phyloP scores from a whole-genome alignment of 2,113 vertebrate genomes.

The Chlorodrepanis virens region DNA sequence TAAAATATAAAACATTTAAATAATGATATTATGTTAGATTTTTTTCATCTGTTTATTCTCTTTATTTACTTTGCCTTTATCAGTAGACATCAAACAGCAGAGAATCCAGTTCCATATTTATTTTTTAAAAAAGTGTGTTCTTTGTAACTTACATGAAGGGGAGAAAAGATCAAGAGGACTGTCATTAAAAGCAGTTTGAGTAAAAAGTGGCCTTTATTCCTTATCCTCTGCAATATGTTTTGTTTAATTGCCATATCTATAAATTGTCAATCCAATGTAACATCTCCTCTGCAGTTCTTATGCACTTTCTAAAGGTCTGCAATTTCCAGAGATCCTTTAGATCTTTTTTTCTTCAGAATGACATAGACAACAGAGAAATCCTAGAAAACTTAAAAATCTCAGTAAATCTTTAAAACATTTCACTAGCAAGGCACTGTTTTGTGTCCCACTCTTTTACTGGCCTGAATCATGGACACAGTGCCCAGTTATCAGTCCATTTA shows the following conservation, averaged over 20 bases:
- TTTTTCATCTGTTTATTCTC: neutral
- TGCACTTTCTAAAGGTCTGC: neutral
- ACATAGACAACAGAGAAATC: neutral
- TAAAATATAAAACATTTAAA: neutral
- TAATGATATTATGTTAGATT: rapidly evolving
- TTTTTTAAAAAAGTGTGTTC: neutral
- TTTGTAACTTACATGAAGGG: neutral
- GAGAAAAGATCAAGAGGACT: neutral
- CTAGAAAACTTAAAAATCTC: neutral
- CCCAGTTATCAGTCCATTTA: neutral
- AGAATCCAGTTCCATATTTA: neutral
- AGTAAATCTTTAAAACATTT: neutral
- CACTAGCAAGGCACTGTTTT: neutral
- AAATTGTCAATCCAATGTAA: neutral
- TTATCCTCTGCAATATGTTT: neutral
- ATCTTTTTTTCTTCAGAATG: neutral
- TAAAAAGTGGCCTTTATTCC: neutral
- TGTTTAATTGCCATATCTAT: neutral
- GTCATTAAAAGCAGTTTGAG: neutral
- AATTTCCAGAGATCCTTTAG: neutral
- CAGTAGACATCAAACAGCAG: neutral
- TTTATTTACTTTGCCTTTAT: neutral
- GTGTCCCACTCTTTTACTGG: neutral
- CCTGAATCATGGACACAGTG: no score
- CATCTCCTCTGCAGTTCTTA: neutral